Evolutionary conservation across 2,113 vertebrate genomes (phyloP).

Genomic region (Lagopus leucura): DNA sequence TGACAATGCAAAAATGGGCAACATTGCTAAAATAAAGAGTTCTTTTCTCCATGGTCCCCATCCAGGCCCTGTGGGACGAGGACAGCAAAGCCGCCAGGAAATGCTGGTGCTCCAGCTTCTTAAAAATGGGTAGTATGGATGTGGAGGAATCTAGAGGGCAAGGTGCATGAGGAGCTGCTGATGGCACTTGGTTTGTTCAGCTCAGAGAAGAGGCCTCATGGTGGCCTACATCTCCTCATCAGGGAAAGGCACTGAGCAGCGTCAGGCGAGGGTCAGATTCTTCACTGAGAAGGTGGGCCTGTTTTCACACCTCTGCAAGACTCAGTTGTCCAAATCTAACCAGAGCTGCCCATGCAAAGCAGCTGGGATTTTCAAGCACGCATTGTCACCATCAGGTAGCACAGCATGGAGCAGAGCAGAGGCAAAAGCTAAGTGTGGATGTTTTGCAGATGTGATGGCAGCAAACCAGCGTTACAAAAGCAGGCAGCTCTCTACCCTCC

Average conservation of each 20-base stretch:
- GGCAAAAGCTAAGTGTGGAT: accelerated
- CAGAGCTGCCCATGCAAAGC: neutral
- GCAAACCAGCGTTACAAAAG: neutral
- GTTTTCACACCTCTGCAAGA: neutral
- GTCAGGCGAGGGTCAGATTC: neutral
- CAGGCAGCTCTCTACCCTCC: neutral
- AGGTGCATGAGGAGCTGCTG: neutral
- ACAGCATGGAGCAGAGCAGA: neutral
- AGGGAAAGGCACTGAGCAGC: neutral
- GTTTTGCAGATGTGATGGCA: neutral
- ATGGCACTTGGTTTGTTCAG: neutral
- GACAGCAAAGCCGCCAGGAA: neutral
- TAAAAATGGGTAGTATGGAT: neutral
- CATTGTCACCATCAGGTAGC: neutral
- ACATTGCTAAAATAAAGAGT: accelerated
- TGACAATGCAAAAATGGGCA: neutral
- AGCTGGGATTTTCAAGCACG: neutral
- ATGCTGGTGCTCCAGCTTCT: neutral
- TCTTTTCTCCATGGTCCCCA: neutral
- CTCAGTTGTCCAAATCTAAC: neutral
- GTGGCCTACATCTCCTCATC: neutral
- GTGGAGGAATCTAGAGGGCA: neutral
- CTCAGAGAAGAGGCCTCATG: neutral
- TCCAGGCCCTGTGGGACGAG: accelerated
- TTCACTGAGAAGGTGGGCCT: neutral